Evolutionary conservation across 2,888 invertebrate species (phyloP).

Genomic region (Agonopterix alstromeriana): DNA sequence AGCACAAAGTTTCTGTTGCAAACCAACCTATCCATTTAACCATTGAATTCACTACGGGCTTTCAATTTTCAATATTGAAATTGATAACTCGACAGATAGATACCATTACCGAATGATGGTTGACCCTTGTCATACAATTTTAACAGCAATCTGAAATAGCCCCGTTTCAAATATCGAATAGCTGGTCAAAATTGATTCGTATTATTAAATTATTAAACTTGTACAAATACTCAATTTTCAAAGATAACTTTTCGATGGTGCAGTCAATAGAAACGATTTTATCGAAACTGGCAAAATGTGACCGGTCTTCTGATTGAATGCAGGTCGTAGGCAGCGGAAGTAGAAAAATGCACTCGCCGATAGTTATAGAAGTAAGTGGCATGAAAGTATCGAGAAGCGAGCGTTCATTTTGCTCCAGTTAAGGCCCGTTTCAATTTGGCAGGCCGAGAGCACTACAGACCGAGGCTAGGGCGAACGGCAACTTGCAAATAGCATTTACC

Average conservation of each 20-base stretch:
- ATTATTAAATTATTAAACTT: constrained; percentile 52
- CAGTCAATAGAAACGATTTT: constrained; percentile 34
- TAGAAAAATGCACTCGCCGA: constrained; percentile 26
- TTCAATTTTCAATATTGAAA: constrained; percentile 1
- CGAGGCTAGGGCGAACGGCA: constrained; percentile 41
- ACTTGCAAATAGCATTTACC: constrained; percentile 65
- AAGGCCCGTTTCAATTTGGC: constrained; percentile 61
- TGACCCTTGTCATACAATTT: constrained; percentile 47
- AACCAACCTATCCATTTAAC: no score
- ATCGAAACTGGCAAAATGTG: constrained; percentile 35
- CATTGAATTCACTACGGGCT: constrained; percentile 3
- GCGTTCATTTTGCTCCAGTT: constrained; percentile 51
- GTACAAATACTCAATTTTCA: constrained; percentile 43
- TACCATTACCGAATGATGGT: constrained; percentile 20
- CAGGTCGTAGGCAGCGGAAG: constrained; percentile 20
- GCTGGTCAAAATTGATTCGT: constrained; percentile 47
- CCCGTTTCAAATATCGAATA: constrained; percentile 43
- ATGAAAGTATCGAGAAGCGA: constrained; percentile 37
- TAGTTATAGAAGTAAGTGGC: constrained; percentile 22
- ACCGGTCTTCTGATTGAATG: constrained; percentile 25
- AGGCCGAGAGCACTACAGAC: constrained; percentile 43
- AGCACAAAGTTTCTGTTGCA: background rate
- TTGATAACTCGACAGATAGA: constrained; percentile 4
- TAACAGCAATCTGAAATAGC: constrained; percentile 36
- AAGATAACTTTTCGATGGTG: constrained; percentile 40